A percentile compares a stretch with the other conserved stretches of the same genome.
Evolutionary conservation across 1,140 invertebrate species (phyloP).

Genomic region (Lethrus apterus): DNA sequence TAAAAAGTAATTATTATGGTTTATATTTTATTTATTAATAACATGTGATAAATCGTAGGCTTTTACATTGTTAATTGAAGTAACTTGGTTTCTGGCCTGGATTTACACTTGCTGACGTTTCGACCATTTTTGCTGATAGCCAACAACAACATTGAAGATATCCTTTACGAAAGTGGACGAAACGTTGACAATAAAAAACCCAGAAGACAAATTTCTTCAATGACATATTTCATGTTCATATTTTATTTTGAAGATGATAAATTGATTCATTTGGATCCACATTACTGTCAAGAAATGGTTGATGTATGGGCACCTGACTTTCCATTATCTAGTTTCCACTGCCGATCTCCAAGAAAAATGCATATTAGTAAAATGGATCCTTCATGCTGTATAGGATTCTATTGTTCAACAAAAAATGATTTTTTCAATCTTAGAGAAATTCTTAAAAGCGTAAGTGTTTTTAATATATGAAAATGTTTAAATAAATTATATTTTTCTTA

Average conservation of each 20-base stretch:
- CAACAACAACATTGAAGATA: no score
- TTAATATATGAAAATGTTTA: constrained; percentile 25
- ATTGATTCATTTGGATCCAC: constrained; percentile 85
- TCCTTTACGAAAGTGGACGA: no score
- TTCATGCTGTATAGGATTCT: constrained; percentile 89
- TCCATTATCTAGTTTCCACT: constrained; percentile 73
- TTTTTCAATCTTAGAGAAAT: constrained; percentile 69
- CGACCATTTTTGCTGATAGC: no score
- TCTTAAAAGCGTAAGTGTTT: constrained; percentile 51
- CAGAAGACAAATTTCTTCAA: no score
- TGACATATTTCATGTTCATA: no score
- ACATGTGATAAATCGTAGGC: no score
- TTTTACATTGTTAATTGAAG: no score
- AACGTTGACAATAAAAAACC: no score
- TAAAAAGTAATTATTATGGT: no score
- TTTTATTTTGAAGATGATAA: constrained; percentile 60
- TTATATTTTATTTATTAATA: no score
- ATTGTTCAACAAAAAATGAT: constrained; percentile 66
- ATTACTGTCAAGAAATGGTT: constrained; percentile 86
- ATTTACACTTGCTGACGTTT: no score
- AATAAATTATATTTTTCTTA: constrained; percentile 35
- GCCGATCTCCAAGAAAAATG: constrained; percentile 79
- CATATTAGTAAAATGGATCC: constrained; percentile 86
- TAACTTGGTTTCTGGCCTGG: no score
- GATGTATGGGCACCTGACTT: constrained; percentile 70